A percentile compares a stretch with the other conserved stretches of the same genome.
Conservation (phyloP, 2,113 vertebrate species). For the Python bivittatus region DNA sequence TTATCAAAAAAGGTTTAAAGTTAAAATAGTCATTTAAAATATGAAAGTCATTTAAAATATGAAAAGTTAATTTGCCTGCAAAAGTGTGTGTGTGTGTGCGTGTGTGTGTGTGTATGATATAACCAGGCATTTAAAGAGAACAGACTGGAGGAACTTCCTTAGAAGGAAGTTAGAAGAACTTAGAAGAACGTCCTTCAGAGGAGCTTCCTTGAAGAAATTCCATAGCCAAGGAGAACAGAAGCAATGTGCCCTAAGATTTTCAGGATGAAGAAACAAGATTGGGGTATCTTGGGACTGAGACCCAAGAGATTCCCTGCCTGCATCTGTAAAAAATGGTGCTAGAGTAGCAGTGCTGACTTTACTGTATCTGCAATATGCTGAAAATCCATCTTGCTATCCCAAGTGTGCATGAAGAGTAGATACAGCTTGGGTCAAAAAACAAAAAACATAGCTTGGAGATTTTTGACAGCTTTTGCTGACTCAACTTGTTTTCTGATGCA, state of each 20-base stretch:
- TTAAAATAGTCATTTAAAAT: too few species aligned
- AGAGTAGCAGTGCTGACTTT: not conserved
- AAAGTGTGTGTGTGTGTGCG: too few species aligned
- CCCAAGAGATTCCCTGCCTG: not conserved
- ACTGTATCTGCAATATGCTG: not conserved
- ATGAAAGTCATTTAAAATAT: too few species aligned
- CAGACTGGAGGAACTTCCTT: too few species aligned
- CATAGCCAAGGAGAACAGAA: not conserved
- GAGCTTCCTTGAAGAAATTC: not conserved
- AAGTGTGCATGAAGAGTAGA: not conserved
- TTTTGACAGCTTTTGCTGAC: constrained; percentile 16
- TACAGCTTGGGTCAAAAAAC: not conserved
- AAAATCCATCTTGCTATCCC: not conserved
- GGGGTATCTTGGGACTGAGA: not conserved
- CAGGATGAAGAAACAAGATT: not conserved
- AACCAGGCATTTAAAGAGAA: too few species aligned
- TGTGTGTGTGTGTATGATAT: too few species aligned
- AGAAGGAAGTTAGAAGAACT: not conserved
- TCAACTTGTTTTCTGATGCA: not conserved
- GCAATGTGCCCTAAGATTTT: not conserved
- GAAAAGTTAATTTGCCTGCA: too few species aligned
- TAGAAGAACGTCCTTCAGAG: too few species aligned
- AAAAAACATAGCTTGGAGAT: not conserved
- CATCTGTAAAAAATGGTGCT: not conserved
- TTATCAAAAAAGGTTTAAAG: too few species aligned